These are phyloP conservation scores for Desoria tigrina DNA, from an alignment of 2,888 invertebrate species.

Conservation along the genomic window DNA sequence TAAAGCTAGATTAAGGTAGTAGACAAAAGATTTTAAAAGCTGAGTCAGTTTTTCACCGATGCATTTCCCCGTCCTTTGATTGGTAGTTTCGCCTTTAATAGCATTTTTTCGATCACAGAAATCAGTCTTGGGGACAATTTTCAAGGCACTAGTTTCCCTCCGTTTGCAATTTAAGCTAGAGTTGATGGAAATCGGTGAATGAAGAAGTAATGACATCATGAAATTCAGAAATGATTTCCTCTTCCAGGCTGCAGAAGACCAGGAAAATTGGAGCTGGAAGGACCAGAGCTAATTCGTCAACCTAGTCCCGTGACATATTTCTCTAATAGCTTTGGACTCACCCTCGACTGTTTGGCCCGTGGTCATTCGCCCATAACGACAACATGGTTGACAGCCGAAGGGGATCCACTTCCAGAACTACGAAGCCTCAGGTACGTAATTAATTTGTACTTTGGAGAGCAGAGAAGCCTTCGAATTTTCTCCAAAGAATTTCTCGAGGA, in stretches of 20 bases:
- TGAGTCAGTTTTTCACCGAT: too few relatives aligned
- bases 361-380: slow-evolving; percentile 41
- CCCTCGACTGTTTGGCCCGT: slow-evolving; percentile 38
- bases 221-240: not conserved
- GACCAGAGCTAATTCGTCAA: slow-evolving; percentile 33
- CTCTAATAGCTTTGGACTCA: slow-evolving; percentile 48
- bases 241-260: slow-evolving; percentile 19
- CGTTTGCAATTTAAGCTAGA: too few relatives aligned
- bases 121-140: too few relatives aligned
- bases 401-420: slow-evolving; percentile 38
- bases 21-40: too few relatives aligned
- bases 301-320: slow-evolving; percentile 48
- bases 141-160: too few relatives aligned
- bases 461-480: not conserved
- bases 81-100: too few relatives aligned
- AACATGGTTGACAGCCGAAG: slow-evolving; percentile 38
- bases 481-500: not conserved
- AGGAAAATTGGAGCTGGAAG: slow-evolving; percentile 40
- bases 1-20: too few relatives aligned
- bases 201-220: not conserved
- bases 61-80: too few relatives aligned
- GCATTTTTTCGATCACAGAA: too few relatives aligned
- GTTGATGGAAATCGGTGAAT: too few relatives aligned
- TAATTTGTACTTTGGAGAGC: not conserved
- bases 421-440: slow-evolving; percentile 46